Base-by-base conservation (phyloP, 1,140 invertebrate species). In the Hylyphantes graminicola region DNA sequence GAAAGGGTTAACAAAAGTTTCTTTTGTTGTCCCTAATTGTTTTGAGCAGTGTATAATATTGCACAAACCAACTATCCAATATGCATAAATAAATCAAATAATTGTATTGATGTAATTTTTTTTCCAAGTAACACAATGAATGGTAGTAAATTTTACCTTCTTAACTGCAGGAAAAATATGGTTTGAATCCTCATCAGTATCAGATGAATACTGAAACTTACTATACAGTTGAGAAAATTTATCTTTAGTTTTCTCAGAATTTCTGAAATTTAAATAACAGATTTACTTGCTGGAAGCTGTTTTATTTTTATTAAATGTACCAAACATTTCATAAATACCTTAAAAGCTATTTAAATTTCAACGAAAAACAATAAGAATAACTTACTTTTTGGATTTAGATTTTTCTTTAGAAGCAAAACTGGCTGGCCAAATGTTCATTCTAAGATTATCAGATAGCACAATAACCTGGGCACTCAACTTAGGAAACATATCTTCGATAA, bases 201-300 rank as follows among this genome's bases (percentile, higher is more conserved):
- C 77, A 48, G 12, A n/a, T 50, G 63, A 67, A 7, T 13, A 55
- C 7, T 35, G 21, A 13, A 54, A 17, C 51, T 59, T 80, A 48
- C 8, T 70, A 15, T 80, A 80, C 3, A 80, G 51, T 17, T 80
- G 77, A 70, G 53, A n/a, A 59, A 70, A 80, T 51, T 59, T 80
- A 17, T 80, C 54, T 63, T 73, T n/a, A 15, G 73, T 35, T 81
- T 81, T 81, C 21, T 70, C 77, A 59, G 65, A 80, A 54, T 78
- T 78, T 63, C 76, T 78, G 15, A 8, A 76, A 74, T 8, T 17
- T 63, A 76, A 50, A 63, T n/a, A 70, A 9, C 9, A 19, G 15
- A 67, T 13, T 35, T 67, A 67, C 11, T 67, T 67, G 7, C 48
- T 13, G 48, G n/a, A 19, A 17, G 7, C 7, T 63, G 9, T 63